Base-by-base conservation (phyloP, 2,888 invertebrate species). In the Leistus spinibarbis region DNA sequence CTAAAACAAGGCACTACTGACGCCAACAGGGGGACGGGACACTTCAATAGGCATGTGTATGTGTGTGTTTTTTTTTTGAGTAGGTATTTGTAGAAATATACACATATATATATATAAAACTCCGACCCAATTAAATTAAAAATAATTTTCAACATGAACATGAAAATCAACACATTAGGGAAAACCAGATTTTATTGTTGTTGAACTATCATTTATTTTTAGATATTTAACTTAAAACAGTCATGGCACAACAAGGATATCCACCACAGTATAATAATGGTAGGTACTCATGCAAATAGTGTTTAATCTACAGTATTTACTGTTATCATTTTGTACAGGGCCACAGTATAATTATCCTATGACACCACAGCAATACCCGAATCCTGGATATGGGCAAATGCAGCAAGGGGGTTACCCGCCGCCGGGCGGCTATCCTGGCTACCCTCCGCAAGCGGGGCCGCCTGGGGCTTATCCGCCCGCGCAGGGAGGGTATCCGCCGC, bases 371-470 rank as follows among this genome's bases (percentile, higher is more conserved):
- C 73, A 67, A 62, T 73, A 67, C n/a, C 80, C 83, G 24, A 80
- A 81, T 3, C 80, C 81, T 9, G 81, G 81, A 24, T 81, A 81
- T 74, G 80, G 78, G 20, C 60, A 60, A 60, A 60, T 60, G 60
- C 81, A 79, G 24, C 77, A 78, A 17, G 78, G 78, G 24, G 78
- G 79, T 13, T 79, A 76, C 16, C 78, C 79, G 68, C 77, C 79
- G 57, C 76, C 78, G 73, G 76, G 77, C 54, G 78, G 79, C 27
- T 79, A 86, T 84, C 80, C 85, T 27, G 78, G 79, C 23, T 79
- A 86, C 84, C 80, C 85, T 84, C 63, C 84, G 82, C 81, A 80
- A 27, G 80, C 77, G 62, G 80, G 79, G 82, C 81, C 80, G 23
- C 80, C 77, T 62, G 80, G 79, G 20, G 79, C 79, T 16, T 80